These are phyloP conservation scores for Eriocheir sinensis DNA, from an alignment of 1,140 invertebrate species.

Conservation along the genomic window DNA sequence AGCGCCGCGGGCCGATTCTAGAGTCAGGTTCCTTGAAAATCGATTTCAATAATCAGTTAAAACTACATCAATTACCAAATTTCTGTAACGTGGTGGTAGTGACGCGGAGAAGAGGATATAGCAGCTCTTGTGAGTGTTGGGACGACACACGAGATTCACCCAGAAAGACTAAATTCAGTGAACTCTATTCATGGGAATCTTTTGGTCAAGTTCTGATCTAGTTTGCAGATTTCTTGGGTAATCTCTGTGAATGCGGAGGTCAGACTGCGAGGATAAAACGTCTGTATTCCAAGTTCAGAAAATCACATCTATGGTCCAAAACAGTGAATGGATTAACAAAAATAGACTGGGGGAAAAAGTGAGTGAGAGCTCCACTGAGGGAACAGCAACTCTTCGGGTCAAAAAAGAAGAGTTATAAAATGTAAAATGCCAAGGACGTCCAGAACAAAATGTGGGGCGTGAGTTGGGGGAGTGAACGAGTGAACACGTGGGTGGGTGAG, in stretches of 20 bases:
- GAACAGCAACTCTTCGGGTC: constrained; percentile 33
- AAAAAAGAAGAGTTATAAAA: background rate
- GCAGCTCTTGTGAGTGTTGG: constrained; percentile 67
- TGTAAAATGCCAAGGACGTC: background rate
- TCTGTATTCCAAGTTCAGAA: constrained; percentile 76
- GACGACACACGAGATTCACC: constrained; percentile 57
- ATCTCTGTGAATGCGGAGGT: constrained; percentile 66
- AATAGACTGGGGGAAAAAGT: background rate
- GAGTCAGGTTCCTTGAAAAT: constrained; percentile 38
- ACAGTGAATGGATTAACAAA: constrained; percentile 34
- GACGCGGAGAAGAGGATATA: constrained; percentile 74
- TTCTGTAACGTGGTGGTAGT: constrained; percentile 74
- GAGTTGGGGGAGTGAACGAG: background rate
- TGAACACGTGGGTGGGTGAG: background rate
- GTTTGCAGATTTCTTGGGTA: constrained; percentile 60
- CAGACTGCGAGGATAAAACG: constrained; percentile 63
- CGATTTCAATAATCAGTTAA: constrained; percentile 51
- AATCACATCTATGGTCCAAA: constrained; percentile 40
- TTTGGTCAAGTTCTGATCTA: background rate
- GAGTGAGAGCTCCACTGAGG: background rate
- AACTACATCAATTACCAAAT: constrained; percentile 60
- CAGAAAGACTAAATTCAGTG: constrained; percentile 45
- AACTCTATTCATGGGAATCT: background rate
- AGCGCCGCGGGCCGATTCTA: background rate
- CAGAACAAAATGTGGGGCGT: background rate